Conservation (phyloP, 2,888 invertebrate species). For the Dioctria rufipes region DNA sequence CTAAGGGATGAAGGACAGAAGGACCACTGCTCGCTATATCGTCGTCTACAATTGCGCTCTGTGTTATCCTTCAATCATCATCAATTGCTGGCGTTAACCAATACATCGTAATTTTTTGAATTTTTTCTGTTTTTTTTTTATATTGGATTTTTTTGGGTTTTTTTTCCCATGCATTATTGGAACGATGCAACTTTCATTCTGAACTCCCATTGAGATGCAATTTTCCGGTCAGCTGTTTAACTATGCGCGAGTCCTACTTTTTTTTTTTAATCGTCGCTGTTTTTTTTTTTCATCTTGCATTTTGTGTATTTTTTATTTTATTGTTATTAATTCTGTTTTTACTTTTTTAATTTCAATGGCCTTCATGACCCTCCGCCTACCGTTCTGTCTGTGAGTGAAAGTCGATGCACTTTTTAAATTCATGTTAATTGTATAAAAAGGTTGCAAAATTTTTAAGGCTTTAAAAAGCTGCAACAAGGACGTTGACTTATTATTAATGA, state of each 20-base stretch:
- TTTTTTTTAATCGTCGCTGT: neutral
- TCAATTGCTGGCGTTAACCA: conserved; percentile 30
- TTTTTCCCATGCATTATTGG: conserved; percentile 29
- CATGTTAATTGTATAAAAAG: conserved; percentile 25
- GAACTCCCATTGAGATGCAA: conserved; percentile 38
- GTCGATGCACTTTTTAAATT: conserved; percentile 49
- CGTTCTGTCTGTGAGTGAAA: conserved; percentile 14
- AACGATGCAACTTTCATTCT: conserved; percentile 37
- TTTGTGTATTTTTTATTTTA: conserved; percentile 38
- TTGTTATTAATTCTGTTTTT: conserved; percentile 32
- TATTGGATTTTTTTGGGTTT: neutral
- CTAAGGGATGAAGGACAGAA: neutral
- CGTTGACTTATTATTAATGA: neutral
- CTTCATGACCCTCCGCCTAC: conserved; percentile 6
- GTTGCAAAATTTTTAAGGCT: neutral
- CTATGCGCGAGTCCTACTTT: conserved; percentile 44
- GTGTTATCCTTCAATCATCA: conserved; percentile 24
- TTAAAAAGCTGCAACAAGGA: conserved; percentile 21
- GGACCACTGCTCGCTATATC: neutral
- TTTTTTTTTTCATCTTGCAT: conserved; percentile 9
- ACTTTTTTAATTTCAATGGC: conserved; percentile 26
- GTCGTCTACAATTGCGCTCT: conserved; percentile 17
- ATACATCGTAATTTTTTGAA: conserved; percentile 26
- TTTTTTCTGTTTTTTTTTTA: conserved; percentile 21
- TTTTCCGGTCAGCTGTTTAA: conserved; percentile 45